A percentile compares a stretch with the other conserved stretches of the same genome.
Conservation (phyloP, 2,888 invertebrate species). For the Reticulitermes lucifugus region DNA sequence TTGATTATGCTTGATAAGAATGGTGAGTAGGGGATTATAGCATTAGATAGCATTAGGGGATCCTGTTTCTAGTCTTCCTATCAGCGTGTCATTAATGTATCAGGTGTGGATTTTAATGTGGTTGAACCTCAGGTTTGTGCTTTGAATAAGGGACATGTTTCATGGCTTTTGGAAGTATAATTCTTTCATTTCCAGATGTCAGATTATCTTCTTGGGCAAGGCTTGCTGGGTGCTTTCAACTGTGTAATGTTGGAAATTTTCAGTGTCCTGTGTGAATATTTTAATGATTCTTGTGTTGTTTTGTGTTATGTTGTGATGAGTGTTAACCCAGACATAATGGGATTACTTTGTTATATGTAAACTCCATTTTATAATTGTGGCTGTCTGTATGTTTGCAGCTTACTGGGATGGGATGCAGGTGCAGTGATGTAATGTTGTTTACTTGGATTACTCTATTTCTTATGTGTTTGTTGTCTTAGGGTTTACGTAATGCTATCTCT, state of each 20-base stretch:
- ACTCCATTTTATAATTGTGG: not conserved
- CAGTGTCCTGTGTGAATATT: not conserved
- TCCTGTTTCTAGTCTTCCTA: too few species aligned
- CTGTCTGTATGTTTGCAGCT: not conserved
- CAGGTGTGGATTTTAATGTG: too few species aligned
- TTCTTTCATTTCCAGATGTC: not conserved
- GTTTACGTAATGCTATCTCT: slow-evolving; percentile 12
- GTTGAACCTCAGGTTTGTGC: not conserved
- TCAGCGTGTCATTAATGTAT: too few species aligned
- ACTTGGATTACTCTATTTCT: not conserved
- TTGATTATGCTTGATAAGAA: too few species aligned
- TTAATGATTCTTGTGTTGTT: not conserved
- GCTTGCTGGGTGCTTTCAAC: not conserved
- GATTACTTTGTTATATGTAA: not conserved
- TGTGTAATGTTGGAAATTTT: not conserved
- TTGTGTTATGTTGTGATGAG: not conserved
- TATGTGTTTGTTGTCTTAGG: slow-evolving; percentile 3
- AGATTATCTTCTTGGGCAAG: not conserved
- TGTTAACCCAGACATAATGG: not conserved
- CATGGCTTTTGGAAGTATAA: not conserved
- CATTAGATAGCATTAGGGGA: too few species aligned
- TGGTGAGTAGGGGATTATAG: too few species aligned
- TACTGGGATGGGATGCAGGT: not conserved
- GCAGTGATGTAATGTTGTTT: not conserved
- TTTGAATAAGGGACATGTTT: not conserved